phyloP scores from a whole-genome alignment of 2,797 vertebrate species.

The Lateolabrax maculatus region DNA sequence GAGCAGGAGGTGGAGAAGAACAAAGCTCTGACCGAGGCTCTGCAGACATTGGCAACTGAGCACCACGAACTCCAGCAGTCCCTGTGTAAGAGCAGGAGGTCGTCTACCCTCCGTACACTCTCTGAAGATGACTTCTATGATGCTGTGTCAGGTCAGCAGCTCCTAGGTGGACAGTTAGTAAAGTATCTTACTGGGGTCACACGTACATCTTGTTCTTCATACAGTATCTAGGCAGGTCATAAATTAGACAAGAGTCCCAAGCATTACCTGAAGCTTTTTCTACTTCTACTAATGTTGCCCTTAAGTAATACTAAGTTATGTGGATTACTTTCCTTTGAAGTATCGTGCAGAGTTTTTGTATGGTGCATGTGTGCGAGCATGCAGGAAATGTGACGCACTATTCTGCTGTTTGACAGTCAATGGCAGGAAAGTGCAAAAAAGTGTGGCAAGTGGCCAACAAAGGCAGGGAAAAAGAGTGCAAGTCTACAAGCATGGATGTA shows the following conservation, averaged over 20 bases:
- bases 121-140: constrained; percentile 96
- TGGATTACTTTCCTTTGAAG: too few relatives aligned
- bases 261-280: not conserved
- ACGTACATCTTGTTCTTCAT: not conserved
- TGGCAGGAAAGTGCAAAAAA: not conserved
- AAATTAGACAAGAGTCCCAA: not conserved
- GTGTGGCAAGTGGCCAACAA: not conserved
- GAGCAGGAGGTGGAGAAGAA: constrained; percentile 94
- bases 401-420: not conserved
- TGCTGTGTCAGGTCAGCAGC: constrained; percentile 91
- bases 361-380: too few relatives aligned
- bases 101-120: constrained; percentile 83
- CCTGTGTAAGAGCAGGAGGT: constrained; percentile 83
- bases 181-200: not conserved
- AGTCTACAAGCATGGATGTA: not conserved
- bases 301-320: not conserved
- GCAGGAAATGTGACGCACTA: not conserved
- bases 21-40: constrained; percentile 92
- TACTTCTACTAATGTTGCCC: not conserved
- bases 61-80: constrained; percentile 91
- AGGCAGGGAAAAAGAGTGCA: not conserved
- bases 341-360: too few relatives aligned
- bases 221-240: not conserved
- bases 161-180: not conserved
- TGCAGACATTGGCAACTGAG: constrained; percentile 91